phyloP scores from a whole-genome alignment of 2,797 vertebrate species.

The Tamandua tetradactyla region DNA sequence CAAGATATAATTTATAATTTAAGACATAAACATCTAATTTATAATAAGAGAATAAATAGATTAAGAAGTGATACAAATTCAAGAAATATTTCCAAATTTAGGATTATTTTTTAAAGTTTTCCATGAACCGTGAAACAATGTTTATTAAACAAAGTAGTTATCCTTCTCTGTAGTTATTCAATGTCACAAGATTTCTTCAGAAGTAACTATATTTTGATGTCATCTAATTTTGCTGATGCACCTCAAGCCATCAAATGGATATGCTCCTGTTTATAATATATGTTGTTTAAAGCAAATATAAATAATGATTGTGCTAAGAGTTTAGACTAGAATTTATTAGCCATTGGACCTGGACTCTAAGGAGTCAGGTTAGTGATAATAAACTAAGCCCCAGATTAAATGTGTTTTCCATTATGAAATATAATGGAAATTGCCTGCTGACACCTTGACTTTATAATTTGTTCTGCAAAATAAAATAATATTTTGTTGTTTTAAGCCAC shows the following conservation, averaged over 20 bases:
- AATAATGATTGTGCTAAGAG: conserved; percentile 50
- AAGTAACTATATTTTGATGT: conserved; percentile 16
- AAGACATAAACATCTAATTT: conserved; percentile 18
- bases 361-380: neutral
- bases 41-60: conserved; percentile 17
- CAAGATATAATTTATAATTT: conserved; percentile 31
- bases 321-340: conserved; percentile 33
- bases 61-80: neutral
- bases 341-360: conserved; percentile 19
- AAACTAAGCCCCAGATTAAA: conserved; percentile 42
- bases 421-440: conserved; percentile 46
- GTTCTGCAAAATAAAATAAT: too few relatives aligned
- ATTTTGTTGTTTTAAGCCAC: too few relatives aligned
- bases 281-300: conserved; percentile 10
- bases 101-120: conserved; percentile 32
- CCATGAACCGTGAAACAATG: neutral
- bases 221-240: conserved; percentile 37
- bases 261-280: conserved; percentile 15
- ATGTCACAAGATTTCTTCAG: conserved; percentile 35
- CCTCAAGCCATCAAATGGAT: neutral
- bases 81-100: conserved; percentile 31
- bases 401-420: conserved; percentile 46
- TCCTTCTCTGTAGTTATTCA: conserved; percentile 14
- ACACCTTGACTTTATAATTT: too few relatives aligned
- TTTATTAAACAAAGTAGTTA: conserved; percentile 38